Percentiles rank a stretch among this genome's conserved stretches.
These are phyloP conservation scores for Alcis repandata DNA, from an alignment of 2,888 invertebrate genomes.

Conservation along the genomic window DNA sequence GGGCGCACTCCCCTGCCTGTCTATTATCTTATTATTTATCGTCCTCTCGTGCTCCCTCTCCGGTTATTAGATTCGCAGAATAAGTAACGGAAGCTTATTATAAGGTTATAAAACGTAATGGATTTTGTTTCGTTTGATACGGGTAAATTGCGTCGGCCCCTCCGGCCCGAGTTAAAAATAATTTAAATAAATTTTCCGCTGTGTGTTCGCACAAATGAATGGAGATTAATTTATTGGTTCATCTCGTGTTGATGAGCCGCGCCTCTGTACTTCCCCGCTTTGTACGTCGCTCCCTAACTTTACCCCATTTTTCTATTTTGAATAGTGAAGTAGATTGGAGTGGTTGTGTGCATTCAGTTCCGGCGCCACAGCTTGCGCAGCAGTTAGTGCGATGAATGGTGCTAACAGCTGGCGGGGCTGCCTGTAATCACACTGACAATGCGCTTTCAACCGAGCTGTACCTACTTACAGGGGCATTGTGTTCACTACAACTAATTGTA, in stretches of 20 bases:
- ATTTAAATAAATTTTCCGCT: conserved; percentile 39
- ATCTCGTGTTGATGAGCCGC: conserved; percentile 17
- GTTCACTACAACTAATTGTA: too few relatives aligned
- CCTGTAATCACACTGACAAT: conserved; percentile 5
- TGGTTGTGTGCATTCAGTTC: background rate
- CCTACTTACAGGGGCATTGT: too few relatives aligned
- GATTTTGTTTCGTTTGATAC: conserved; percentile 40
- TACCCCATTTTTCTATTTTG: conserved; percentile 18
- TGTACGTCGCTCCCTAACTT: conserved; percentile 1
- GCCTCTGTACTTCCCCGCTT: background rate
- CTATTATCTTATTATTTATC: conserved; percentile 74
- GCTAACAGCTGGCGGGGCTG: background rate
- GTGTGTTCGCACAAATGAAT: conserved; percentile 23
- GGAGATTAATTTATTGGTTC: conserved; percentile 27
- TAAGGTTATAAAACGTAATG: conserved; percentile 48
- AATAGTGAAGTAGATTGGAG: conserved; percentile 12
- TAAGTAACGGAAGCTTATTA: conserved; percentile 49
- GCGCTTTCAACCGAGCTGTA: background rate
- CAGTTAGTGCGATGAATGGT: background rate
- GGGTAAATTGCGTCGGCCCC: conserved; percentile 28
- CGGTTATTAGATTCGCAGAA: conserved; percentile 43
- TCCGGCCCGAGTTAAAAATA: conserved; percentile 11
- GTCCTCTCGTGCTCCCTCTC: conserved; percentile 49
- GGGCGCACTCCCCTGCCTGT: conserved; percentile 29
- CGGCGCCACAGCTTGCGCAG: conserved; percentile 2